Percentiles rank a stretch among this genome's conserved stretches.
These are phyloP conservation scores for Petrocephalus microphthalmus DNA, from an alignment of 2,113 vertebrate species.

Conservation along the genomic window DNA sequence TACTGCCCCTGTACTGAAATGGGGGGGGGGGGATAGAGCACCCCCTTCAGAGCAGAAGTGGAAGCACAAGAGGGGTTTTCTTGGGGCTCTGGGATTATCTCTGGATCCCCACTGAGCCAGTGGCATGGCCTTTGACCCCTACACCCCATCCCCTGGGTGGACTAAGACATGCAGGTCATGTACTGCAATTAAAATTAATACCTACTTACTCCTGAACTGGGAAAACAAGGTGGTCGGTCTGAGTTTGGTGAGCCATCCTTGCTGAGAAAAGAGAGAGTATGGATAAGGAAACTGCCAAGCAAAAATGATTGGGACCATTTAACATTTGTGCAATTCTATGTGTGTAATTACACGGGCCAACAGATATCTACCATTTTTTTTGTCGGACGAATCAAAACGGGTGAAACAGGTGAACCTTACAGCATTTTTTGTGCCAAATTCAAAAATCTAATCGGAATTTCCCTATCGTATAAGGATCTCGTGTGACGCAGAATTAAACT, in stretches of 20 bases:
- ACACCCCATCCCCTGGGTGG: slow-evolving; percentile 37
- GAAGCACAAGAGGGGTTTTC: neutral
- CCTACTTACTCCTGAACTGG: slow-evolving; percentile 25
- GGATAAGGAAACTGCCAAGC: slow-evolving; percentile 13
- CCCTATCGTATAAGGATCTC: neutral
- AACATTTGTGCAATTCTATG: slow-evolving; percentile 23
- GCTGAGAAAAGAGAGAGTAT: slow-evolving; percentile 23
- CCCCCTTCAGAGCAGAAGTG: neutral
- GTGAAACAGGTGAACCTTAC: neutral
- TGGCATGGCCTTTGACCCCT: slow-evolving; percentile 39
- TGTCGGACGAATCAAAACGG: neutral
- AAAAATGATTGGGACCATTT: neutral
- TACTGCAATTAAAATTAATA: slow-evolving; percentile 23
- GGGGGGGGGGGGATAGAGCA: neutral
- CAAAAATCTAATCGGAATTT: neutral
- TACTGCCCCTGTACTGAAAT: neutral
- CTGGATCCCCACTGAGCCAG: slow-evolving; percentile 20
- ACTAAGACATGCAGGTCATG: slow-evolving; percentile 42
- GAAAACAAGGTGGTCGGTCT: slow-evolving; percentile 9
- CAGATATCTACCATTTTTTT: neutral
- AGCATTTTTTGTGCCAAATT: neutral
- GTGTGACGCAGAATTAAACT: neutral
- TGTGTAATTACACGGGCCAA: neutral
- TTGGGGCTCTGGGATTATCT: neutral
- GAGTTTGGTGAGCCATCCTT: slow-evolving; percentile 20